Evolutionary conservation across 2,888 invertebrate species (phyloP), one percentile per base, ranked within the genome.

Genomic region (Perdita meconis): DNA sequence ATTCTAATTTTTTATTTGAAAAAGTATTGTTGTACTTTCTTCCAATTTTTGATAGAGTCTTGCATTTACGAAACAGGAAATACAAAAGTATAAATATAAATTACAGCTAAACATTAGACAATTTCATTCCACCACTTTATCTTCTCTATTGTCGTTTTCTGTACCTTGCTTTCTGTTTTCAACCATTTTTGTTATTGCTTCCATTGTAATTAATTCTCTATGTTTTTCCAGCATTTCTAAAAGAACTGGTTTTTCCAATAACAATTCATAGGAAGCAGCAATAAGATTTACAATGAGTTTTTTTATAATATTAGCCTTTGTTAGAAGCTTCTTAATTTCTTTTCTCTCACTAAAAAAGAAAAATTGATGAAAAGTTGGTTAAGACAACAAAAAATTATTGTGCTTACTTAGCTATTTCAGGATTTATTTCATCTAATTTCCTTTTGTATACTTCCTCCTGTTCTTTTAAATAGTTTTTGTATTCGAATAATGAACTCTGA

Each of bases 301-400:
- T 50, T 89, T 88, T 82, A 84, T 84, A 38, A 84, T 30, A 68
- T 87, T 86, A 22, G 89, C 85, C 30, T 82, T 89, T 5, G 3
- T 13, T 65, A 89, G 19, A 10, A 57, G 67, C 3, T 3, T 51
- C 12, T 78, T 53, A 22, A 81, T 73, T 73, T 80, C 82, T 0
- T 76, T 44, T 53, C 87, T 87, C 3, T 64, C 68, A 1, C 89
- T 89, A 53, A 30, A 86, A 61, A 19, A 8, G 42, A 19, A 22
- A 22, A 13, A 6, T 55, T 26, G 57, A 22, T 44, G 26, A 16
- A 19, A 61, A 16, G n/a, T n/a, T n/a, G n/a, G n/a, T n/a, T n/a
- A 6, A 16, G 0, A 55, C 8, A 19, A 1, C 13, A 6, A 40
- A 24, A 66, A 40, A 34, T 24, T 50, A 6, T 50, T 10, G 34